phyloP scores from a whole-genome alignment of 2,888 invertebrate species.

The Microplitis deprimator region DNA sequence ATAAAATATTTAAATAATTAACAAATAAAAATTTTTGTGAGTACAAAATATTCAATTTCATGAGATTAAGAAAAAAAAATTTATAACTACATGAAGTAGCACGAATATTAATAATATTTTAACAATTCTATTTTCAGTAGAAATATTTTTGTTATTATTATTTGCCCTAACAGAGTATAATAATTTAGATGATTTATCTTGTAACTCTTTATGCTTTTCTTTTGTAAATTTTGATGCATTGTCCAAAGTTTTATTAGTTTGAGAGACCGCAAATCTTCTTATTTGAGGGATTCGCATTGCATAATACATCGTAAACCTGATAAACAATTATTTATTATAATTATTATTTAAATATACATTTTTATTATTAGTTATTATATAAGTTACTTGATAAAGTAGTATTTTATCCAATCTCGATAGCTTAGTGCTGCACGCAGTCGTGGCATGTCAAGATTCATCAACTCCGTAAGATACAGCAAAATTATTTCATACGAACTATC shows the following conservation, averaged over 20 bases:
- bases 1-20: too few species aligned
- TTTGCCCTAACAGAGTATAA: background rate
- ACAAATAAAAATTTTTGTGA: too few species aligned
- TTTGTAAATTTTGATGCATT: background rate
- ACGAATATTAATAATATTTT: too few species aligned
- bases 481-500: slow-evolving; percentile 57
- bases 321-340: background rate
- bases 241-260: background rate
- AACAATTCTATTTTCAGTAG: background rate
- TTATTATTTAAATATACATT: background rate
- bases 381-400: slow-evolving; percentile 53
- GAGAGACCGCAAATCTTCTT: background rate
- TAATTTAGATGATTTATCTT: background rate
- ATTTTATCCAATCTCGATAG: slow-evolving; percentile 51
- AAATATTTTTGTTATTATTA: background rate
- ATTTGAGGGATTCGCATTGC: background rate
- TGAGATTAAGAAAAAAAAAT: too few species aligned
- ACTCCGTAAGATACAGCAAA: slow-evolving; percentile 61
- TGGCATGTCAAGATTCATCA: slow-evolving; percentile 60
- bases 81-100: background rate
- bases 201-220: background rate
- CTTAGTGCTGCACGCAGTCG: slow-evolving; percentile 54
- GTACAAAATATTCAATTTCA: too few species aligned
- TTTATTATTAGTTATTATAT: background rate
- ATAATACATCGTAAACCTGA: background rate